Percentiles rank a stretch among this genome's conserved stretches.
Evolutionary conservation across 2,797 vertebrate genomes (phyloP).

Genomic region (Chanos chanos): DNA sequence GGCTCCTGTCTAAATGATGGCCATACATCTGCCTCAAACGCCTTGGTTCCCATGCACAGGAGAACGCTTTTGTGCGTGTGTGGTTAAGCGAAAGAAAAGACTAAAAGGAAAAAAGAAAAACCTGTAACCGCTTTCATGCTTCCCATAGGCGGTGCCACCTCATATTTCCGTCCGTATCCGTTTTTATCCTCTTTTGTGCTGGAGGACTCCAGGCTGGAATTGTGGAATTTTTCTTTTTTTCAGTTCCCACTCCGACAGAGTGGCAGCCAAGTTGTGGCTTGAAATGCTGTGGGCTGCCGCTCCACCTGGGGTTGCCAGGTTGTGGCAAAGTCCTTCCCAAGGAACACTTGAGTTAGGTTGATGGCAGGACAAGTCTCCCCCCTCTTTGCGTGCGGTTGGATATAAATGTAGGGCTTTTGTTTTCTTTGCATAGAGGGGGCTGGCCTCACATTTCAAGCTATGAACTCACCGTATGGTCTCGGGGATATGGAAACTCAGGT

Average conservation of each 20-base stretch:
- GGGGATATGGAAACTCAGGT: conserved; percentile 36
- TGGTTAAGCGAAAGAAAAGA: conserved; percentile 53
- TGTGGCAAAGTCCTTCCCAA: conserved; percentile 80
- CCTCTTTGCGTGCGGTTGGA: conserved; percentile 70
- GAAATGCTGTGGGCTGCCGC: conserved; percentile 80
- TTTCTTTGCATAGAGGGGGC: conserved; percentile 38
- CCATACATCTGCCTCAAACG: conserved; percentile 13
- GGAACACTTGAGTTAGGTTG: conserved; percentile 74
- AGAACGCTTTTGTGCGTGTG: conserved; percentile 44
- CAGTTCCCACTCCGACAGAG: conserved; percentile 70
- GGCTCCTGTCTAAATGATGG: conserved; percentile 24
- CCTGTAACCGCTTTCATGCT: conserved; percentile 88
- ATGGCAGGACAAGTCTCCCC: conserved; percentile 66
- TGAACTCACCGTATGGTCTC: conserved; percentile 44
- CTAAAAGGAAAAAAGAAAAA: conserved; percentile 69
- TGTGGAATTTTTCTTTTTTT: conserved; percentile 69
- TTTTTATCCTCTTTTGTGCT: conserved; percentile 68
- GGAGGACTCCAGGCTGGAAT: conserved; percentile 85
- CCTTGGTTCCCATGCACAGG: not conserved
- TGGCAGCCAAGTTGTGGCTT: conserved; percentile 86
- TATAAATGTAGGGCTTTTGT: conserved; percentile 44
- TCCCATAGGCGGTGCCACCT: conserved; percentile 92
- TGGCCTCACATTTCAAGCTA: conserved; percentile 7
- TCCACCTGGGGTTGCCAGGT: conserved; percentile 89
- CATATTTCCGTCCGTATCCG: conserved; percentile 61